Percentiles rank a stretch among this genome's conserved stretches.
Conservation (phyloP, 2,797 vertebrate genomes). For the Rhinoraja longicauda region DNA sequence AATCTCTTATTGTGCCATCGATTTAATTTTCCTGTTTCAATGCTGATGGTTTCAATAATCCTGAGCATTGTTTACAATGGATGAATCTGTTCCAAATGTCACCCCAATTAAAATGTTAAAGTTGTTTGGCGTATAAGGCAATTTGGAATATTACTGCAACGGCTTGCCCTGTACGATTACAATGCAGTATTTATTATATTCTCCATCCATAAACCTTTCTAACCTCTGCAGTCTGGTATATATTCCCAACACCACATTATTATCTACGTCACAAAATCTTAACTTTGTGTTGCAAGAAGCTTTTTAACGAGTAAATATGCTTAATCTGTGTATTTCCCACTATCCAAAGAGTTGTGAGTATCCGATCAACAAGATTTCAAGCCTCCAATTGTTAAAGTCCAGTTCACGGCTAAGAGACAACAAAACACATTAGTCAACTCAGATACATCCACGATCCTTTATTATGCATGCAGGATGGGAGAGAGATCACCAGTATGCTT, state of each 20-base stretch:
- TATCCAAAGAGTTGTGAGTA: neutral
- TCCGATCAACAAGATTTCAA: neutral
- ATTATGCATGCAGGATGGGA: too few species aligned
- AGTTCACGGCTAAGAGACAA: too few species aligned
- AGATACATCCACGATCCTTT: too few species aligned
- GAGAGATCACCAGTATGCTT: too few species aligned
- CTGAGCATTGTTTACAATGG: constrained; percentile 5
- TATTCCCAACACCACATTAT: neutral
- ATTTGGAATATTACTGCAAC: neutral
- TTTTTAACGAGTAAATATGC: neutral
- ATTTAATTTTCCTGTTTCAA: neutral
- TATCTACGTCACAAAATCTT: neutral
- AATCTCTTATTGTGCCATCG: neutral
- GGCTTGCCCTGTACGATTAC: neutral
- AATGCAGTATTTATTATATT: neutral
- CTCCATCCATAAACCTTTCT: neutral
- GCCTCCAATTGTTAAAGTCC: too few species aligned
- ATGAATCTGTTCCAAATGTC: constrained; percentile 18
- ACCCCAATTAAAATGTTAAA: constrained; percentile 28
- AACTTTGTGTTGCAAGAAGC: neutral
- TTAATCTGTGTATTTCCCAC: neutral
- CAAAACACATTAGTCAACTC: too few species aligned
- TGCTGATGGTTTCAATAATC: constrained; percentile 9
- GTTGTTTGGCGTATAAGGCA: neutral
- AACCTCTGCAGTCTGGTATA: neutral